These are phyloP conservation scores for Euwallacea fornicatus DNA, from an alignment of 1,140 invertebrate genomes.

Conservation along the genomic window DNA sequence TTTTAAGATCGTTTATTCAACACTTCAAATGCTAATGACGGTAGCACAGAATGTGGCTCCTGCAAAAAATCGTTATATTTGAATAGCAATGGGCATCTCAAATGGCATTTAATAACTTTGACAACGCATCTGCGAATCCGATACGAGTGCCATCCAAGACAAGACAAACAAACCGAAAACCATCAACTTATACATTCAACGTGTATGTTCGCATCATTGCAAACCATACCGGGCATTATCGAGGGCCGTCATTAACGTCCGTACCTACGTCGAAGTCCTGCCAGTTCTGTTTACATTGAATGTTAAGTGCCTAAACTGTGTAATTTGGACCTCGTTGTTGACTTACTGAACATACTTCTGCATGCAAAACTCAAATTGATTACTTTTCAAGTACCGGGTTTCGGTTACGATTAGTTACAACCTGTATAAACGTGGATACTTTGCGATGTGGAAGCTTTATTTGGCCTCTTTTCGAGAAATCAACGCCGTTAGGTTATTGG, in stretches of 20 bases:
- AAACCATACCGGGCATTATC: slow-evolving; percentile 12
- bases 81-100: neutral
- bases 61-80: too few species aligned
- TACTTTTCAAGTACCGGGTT: neutral
- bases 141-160: neutral
- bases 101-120: neutral
- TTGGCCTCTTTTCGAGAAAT: too few species aligned
- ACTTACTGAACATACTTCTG: slow-evolving; percentile 19
- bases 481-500: neutral
- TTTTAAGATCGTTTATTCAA: too few species aligned
- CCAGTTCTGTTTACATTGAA: slow-evolving; percentile 24
- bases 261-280: slow-evolving; percentile 23
- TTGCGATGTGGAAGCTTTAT: too few species aligned
- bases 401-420: too few species aligned
- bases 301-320: slow-evolving; percentile 26
- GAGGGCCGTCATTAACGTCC: slow-evolving; percentile 19
- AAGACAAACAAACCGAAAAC: neutral
- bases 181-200: slow-evolving; percentile 19
- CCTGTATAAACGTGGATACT: too few species aligned
- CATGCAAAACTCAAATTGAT: slow-evolving; percentile 32
- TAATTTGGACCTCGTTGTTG: slow-evolving; percentile 23
- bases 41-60: too few species aligned
- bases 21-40: too few species aligned
- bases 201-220: slow-evolving; percentile 22
- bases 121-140: neutral